Base-by-base conservation (phyloP, 2,797 vertebrate species). In the Neomorphus geoffroyi region DNA sequence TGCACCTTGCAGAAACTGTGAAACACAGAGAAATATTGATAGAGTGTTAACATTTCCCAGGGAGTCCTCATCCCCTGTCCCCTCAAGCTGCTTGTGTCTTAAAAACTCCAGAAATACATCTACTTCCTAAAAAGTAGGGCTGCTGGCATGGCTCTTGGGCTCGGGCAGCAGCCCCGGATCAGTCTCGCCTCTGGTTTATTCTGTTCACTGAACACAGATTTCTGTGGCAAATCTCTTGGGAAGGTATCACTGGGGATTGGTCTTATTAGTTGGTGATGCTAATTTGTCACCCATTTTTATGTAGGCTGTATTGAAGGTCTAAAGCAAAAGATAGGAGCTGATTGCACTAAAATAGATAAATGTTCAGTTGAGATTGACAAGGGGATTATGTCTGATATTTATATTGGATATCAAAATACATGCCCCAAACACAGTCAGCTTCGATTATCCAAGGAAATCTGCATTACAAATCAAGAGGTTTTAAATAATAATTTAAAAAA, bases 121-220 rank as follows among this genome's bases (percentile, higher is more conserved):
- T 1, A 6, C 14, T 27, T 26, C 14, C 3, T 1, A 10, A 41
- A 15, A 43, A 8, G 22, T 1, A 2, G 19, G 18, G 41, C 3
- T 30, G n/a, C 57, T 11, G 17, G 30, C 43, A 1, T 0, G 4
- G 12, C 50, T 28, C 32, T 35, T 2, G 28, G 30, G 26, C 53
- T 65, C 22, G 1, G 11, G 15, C 48, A 28, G 33, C 41, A 39
- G 53, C 62, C 46, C 33, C 48, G 69, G 62, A n/a, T n/a, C 17
- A 5, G 37, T 11, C 41, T 45, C 22, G 2, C 46, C 35, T 39
- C 26, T 6, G 58, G 9, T 32, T 57, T 53, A 30, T 26, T 58
- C 24, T 27, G 32, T 6, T 61, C 17, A 2, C 28, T 18, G 39
- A 26, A 39, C 2, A 0, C 32, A 11, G 39, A 41, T 10, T 41